These are phyloP conservation scores for Pocota personata DNA, from an alignment of 2,888 invertebrate species.

Conservation along the genomic window DNA sequence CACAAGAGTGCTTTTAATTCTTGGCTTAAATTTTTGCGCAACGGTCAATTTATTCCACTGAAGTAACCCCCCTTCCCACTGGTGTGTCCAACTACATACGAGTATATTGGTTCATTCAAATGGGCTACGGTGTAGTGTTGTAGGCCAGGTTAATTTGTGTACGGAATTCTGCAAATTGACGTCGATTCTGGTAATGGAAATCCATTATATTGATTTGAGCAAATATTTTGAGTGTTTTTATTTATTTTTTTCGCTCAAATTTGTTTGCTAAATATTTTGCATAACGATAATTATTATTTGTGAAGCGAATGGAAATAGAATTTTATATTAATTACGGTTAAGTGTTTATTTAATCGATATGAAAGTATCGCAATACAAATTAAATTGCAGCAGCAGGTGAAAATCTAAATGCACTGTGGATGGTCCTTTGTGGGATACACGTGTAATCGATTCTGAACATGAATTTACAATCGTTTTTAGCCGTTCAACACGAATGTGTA, in stretches of 20 bases:
- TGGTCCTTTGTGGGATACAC: too few relatives aligned
- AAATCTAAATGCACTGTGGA: too few relatives aligned
- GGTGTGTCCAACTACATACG: conserved; percentile 29
- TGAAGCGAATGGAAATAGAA: neutral
- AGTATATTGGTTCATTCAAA: neutral
- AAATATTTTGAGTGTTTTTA: conserved; percentile 60
- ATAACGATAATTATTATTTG: conserved; percentile 1
- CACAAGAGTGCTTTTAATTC: conserved; percentile 61
- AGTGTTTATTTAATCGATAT: neutral
- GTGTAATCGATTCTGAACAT: too few relatives aligned
- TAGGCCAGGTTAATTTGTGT: conserved; percentile 11
- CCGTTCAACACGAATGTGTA: too few relatives aligned
- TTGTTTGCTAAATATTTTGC: neutral
- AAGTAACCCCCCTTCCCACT: neutral
- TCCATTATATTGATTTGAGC: conserved; percentile 69
- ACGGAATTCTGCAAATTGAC: conserved; percentile 48
- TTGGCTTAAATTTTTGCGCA: conserved; percentile 34
- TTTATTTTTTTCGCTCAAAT: conserved; percentile 3
- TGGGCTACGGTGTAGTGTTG: neutral
- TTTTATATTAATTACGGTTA: neutral
- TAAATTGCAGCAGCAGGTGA: neutral
- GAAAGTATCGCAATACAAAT: neutral
- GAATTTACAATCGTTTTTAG: too few relatives aligned
- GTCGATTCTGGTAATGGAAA: conserved; percentile 59
- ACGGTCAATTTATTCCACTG: conserved; percentile 60